Base-by-base conservation (phyloP, 1,140 invertebrate genomes). In the Plectus sambesii region DNA sequence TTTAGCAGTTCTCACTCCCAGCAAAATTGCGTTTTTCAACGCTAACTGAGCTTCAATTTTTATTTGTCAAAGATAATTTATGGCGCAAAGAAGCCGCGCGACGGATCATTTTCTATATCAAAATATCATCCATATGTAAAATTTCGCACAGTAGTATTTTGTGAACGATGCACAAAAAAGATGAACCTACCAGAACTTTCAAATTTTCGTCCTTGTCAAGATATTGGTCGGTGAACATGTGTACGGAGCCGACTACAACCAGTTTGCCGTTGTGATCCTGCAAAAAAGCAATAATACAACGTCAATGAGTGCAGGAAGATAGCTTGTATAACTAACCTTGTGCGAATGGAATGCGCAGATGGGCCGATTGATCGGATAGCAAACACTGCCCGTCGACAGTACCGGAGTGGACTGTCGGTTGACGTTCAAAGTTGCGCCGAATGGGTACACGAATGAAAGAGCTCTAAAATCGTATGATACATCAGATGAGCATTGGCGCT, bases 131-230 rank as follows among this genome's bases (percentile, higher is more conserved):
- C n/a, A 50, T 20, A 9, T 47, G 4, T 4, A 19, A 1, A 46
- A 50, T 47, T 54, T 24, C 24, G 3, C 24, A 3, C 3, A 20
- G 47, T 35, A 24, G 26, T 22, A 36, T 35, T 1, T 42, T 37
- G 17, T 33, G 17, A 22, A 47, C n/a, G 12, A 49, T 12, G 12
- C 4, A 41, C 26, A 5, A 25, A 12, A n/a, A n/a, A 6, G 12
- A 25, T 23, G 42, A 17, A 60, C 65, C 66, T 55, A 77, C 75
- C 58, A 76, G 75, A 19, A 97, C 79, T 62, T 82, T 81, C 61
- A 82, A 80, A 69, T 99, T 98, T 61, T 87, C 84, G 73, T 97
- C 92, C 67, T 88, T 87, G 47, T 92, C 87, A 52, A 97, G 76
- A 69, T 96, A 98, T 57, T 82, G 68, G 62, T 81, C 79, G 49